Base-by-base conservation (phyloP, 2,113 vertebrate species). In the Cottus gobio region DNA sequence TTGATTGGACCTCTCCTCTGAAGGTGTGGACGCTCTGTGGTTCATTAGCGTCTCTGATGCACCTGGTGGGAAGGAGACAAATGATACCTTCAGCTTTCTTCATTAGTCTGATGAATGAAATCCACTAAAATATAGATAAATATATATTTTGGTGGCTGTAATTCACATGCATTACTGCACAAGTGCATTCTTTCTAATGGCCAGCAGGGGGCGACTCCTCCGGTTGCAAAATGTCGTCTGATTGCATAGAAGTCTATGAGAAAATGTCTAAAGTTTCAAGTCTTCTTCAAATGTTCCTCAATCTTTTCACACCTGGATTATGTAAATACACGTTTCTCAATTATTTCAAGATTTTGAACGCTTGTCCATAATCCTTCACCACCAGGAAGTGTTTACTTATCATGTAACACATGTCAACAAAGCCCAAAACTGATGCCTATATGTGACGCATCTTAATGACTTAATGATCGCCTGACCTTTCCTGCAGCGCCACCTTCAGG, bases 1-100 rank as follows among this genome's bases (percentile, higher is more conserved):
- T 62, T 67, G 61, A 62, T 54, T 61, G 39, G 71, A 62, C 26
- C 66, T 60, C 67, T 60, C 66, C 2, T 67, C 37, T 57, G 73
- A 57, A 50, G 62, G 56, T 31, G 72, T 72, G 77, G 71, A 31
- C 66, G 15, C 12, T 12, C 39, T 0, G 36, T 0, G 30, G 61
- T 22, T 20, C 46, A 54, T 65, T n/a, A 28, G 64, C 72, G 12
- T 12, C 44, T 71, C 31, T 24, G 60, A 15, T 65, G 22, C 52
- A 31, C 20, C 42, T 7, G 54, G 22, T 48, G 66, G 69, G 73
- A 18, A 22, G 39, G 22, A 48, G 9, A 73, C 46, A 72, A 72
- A 77, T 71, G 44, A 66, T 2, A 56, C n/a, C 15, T 72, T 68
- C 37, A 68, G 62, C 15, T 13, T 46, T 64, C 71, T 42, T 5